Base-by-base conservation (phyloP, 2,888 invertebrate genomes). In the Scelioninae gen. 2 region DNA sequence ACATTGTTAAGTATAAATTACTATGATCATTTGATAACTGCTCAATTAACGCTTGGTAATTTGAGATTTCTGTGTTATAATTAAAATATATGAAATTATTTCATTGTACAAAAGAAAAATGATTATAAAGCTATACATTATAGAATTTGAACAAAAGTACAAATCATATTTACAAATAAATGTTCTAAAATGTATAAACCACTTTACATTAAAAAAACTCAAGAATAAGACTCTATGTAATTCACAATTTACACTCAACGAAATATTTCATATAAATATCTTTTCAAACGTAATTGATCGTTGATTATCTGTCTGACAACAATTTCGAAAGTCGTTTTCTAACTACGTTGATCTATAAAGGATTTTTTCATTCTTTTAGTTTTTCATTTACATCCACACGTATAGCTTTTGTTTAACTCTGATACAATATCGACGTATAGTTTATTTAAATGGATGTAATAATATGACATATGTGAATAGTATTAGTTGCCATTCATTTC, bases 21-120 rank as follows among this genome's bases (percentile, higher is more conserved):
- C 18, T 55, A 22, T 65, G 18, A 61, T 43, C 43, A 57, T 58
- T 64, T 71, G 65, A 65, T 63, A 63, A 65, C 22, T 65, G 64
- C 71, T 65, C 70, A 48, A 57, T 53, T 25, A 70, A 45, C 22
- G 15, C n/a, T 35, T 11, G 48, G 19, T 15, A 16, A 46, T 39
- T 53, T 10, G 16, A 33, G 2, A 39, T 43, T 25, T 55, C n/a
- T 25, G 35, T 55, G 13, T 13, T 41, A 16, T 11, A 33, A 43
- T 1, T 37, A 16, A 2, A 16, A 46, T 50, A 11, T 18, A 43
- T 43, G 3, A 41, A 52, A 22, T 37, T 7, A 25, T n/a, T n/a
- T n/a, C n/a, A n/a, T n/a, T n/a, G n/a, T n/a, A n/a, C n/a, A n/a
- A n/a, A n/a, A n/a, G n/a, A n/a, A n/a, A n/a, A n/a, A n/a, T n/a